Percentiles rank a stretch among this genome's conserved stretches.
Evolutionary conservation across 2,113 vertebrate genomes (phyloP).

Genomic region (Xyliphius kryptos): DNA sequence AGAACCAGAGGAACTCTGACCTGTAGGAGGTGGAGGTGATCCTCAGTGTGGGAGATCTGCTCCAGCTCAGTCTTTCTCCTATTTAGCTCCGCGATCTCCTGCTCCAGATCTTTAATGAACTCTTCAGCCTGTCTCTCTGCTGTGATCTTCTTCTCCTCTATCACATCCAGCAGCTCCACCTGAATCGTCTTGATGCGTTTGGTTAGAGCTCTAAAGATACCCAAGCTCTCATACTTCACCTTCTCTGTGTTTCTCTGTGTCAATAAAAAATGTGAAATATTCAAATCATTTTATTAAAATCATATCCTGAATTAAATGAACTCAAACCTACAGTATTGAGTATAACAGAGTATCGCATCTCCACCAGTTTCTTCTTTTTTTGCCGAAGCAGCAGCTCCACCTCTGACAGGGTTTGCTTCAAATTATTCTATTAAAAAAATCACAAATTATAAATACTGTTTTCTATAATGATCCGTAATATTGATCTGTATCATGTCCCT

Average conservation of each 20-base stretch:
- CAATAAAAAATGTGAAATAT: neutral
- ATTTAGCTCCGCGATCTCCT: conserved; percentile 15
- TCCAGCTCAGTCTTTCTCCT: conserved; percentile 21
- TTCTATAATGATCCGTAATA: neutral
- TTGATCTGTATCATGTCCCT: neutral
- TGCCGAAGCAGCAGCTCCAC: neutral
- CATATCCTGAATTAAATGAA: too few relatives aligned
- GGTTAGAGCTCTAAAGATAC: conserved; percentile 9
- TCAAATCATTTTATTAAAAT: too few relatives aligned
- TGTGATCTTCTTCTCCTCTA: neutral
- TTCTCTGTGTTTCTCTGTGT: conserved; percentile 12
- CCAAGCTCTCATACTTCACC: neutral
- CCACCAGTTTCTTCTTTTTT: too few relatives aligned
- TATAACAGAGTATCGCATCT: too few relatives aligned
- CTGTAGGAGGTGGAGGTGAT: conserved; percentile 23
- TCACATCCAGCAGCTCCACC: neutral
- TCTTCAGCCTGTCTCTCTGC: conserved; percentile 5
- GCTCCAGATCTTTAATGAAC: conserved; percentile 10
- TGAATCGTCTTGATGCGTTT: conserved; percentile 4
- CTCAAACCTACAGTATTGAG: too few relatives aligned
- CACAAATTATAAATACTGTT: neutral
- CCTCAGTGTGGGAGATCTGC: conserved; percentile 20
- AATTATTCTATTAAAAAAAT: neutral
- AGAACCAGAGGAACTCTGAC: conserved; percentile 27
- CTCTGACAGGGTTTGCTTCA: neutral